Percentiles rank a stretch among this genome's conserved stretches.
These are phyloP conservation scores for Nannoperca australis DNA, from an alignment of 2,797 vertebrate genomes.

Conservation along the genomic window DNA sequence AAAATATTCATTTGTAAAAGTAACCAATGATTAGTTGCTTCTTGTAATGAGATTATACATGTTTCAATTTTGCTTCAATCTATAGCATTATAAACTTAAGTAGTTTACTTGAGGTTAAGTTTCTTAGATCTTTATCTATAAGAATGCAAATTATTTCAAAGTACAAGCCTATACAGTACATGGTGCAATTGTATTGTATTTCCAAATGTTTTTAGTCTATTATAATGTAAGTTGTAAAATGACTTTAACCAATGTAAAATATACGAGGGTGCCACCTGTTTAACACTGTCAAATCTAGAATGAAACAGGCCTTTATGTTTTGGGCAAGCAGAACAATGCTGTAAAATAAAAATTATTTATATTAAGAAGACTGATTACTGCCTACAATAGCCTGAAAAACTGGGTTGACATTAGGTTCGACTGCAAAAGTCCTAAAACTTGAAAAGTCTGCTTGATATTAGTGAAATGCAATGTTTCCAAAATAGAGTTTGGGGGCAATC, in stretches of 20 bases:
- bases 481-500: neutral
- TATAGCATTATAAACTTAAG: constrained; percentile 82
- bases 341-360: constrained; percentile 95
- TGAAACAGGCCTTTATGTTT: constrained; percentile 84
- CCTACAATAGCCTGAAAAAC: constrained; percentile 39
- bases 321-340: constrained; percentile 90
- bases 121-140: constrained; percentile 87
- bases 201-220: constrained; percentile 85
- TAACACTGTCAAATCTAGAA: constrained; percentile 81
- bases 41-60: constrained; percentile 83
- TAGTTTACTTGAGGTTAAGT: constrained; percentile 87
- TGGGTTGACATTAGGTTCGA: neutral
- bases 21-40: constrained; percentile 88
- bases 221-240: constrained; percentile 84
- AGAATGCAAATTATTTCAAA: constrained; percentile 82
- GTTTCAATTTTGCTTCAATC: constrained; percentile 83
- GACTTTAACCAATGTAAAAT: constrained; percentile 80
- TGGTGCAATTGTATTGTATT: constrained; percentile 85
- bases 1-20: constrained; percentile 80
- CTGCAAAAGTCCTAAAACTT: neutral
- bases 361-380: constrained; percentile 81
- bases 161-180: constrained; percentile 80
- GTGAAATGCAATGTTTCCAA: neutral
- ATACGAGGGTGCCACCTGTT: constrained; percentile 80
- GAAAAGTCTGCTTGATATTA: neutral